Percentiles rank a stretch among this genome's conserved stretches.
phyloP scores from a whole-genome alignment of 2,113 vertebrate genomes.

The Mormyrus iriodes region DNA sequence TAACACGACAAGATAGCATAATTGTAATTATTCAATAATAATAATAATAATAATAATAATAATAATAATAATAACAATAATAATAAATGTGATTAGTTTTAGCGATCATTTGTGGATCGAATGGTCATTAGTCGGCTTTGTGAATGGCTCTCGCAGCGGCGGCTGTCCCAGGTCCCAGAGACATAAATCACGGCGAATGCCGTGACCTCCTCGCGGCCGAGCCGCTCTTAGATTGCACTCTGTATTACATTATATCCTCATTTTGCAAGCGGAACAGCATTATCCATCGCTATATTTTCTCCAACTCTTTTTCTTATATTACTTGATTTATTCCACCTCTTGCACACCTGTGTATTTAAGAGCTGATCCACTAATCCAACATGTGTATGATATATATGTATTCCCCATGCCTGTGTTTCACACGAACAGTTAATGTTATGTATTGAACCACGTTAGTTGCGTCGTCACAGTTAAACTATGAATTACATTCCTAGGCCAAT shows the following conservation, averaged over 20 bases:
- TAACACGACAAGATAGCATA: background rate
- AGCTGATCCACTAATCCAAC: conserved; percentile 28
- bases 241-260: conserved; percentile 60
- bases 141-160: conserved; percentile 49
- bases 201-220: conserved; percentile 65
- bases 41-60: background rate
- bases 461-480: background rate
- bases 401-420: background rate
- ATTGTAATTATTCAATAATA: background rate
- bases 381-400: conserved; percentile 7
- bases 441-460: background rate
- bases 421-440: background rate
- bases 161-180: conserved; percentile 61
- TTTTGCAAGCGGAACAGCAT: conserved; percentile 55
- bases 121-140: conserved; percentile 57
- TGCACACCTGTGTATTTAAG: conserved; percentile 34
- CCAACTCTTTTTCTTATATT: conserved; percentile 34
- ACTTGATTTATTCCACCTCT: conserved; percentile 50
- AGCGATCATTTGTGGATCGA: conserved; percentile 53
- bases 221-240: conserved; percentile 56
- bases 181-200: conserved; percentile 63
- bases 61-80: conserved; percentile 7
- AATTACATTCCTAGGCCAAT: background rate
- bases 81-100: background rate
- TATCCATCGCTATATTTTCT: conserved; percentile 33